Percentiles rank a stretch among this genome's conserved stretches.
Evolutionary conservation across 2,113 vertebrate species (phyloP).

Genomic region (Ageneiosus marmoratus): DNA sequence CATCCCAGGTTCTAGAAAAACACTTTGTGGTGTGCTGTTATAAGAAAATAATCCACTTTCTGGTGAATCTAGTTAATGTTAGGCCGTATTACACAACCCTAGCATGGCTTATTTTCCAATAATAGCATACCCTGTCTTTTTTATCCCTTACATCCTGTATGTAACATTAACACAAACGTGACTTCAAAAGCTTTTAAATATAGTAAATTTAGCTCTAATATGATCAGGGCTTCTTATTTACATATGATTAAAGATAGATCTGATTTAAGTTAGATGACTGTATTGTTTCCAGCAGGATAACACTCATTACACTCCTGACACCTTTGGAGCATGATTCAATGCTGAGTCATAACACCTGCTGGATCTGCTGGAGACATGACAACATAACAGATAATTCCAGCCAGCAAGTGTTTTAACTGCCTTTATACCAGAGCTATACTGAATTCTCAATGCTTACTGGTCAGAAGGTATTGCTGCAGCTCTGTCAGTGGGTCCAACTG

Average conservation of each 20-base stretch:
- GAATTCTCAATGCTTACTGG: neutral
- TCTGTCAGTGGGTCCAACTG: neutral
- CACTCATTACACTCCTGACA: neutral
- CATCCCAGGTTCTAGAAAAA: neutral
- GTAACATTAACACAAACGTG: neutral
- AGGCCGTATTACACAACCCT: neutral
- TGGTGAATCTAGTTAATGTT: neutral
- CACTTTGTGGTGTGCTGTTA: neutral
- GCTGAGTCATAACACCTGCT: neutral
- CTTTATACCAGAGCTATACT: neutral
- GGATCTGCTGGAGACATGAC: neutral
- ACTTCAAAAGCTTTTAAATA: too few relatives aligned
- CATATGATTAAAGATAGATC: neutral
- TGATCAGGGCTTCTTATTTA: neutral
- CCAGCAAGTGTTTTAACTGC: neutral
- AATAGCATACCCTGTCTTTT: neutral
- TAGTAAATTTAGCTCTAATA: neutral
- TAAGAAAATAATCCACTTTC: neutral
- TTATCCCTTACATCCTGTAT: neutral
- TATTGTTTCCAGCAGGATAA: neutral
- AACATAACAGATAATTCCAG: neutral
- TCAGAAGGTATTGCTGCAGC: neutral
- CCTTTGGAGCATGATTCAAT: neutral
- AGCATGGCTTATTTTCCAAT: neutral
- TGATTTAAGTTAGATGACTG: neutral